These are phyloP conservation scores for Cydia fagiglandana DNA, from an alignment of 1,140 invertebrate genomes.

Conservation along the genomic window DNA sequence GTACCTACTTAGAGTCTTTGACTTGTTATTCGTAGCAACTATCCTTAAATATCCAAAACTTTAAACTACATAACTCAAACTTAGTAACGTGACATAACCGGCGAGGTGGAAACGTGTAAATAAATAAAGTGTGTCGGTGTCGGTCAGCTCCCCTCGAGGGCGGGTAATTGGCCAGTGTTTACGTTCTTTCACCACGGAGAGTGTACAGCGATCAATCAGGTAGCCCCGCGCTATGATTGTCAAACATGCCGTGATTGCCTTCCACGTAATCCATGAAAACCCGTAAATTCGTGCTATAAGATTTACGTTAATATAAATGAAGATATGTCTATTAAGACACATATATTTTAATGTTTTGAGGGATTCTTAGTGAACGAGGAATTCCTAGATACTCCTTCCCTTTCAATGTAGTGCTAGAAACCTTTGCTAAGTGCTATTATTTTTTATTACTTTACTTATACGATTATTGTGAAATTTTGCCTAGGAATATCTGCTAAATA, in stretches of 20 bases:
- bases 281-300: neutral
- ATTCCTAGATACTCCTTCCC: too few species aligned
- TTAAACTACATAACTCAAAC: neutral
- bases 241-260: conserved; percentile 23
- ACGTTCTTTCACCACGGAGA: conserved; percentile 73
- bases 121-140: conserved; percentile 33
- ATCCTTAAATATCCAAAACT: neutral
- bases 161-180: conserved; percentile 62
- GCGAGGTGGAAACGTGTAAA: conserved; percentile 17
- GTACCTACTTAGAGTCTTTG: too few species aligned
- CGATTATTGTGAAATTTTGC: too few species aligned
- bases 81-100: neutral
- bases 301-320: neutral
- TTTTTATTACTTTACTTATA: too few species aligned
- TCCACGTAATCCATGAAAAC: neutral
- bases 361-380: too few species aligned
- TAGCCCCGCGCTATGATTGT: conserved; percentile 14
- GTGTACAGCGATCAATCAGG: conserved; percentile 38
- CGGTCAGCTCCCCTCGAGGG: conserved; percentile 38
- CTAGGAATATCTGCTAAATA: too few species aligned
- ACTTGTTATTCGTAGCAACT: too few species aligned
- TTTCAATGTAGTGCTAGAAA: too few species aligned
- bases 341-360: too few species aligned
- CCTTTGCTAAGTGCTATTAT: too few species aligned
- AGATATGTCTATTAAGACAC: too few species aligned